A percentile compares a stretch with the other conserved stretches of the same genome.
Conservation (phyloP, 2,888 invertebrate species). For the Pristionchus exspectatus region DNA sequence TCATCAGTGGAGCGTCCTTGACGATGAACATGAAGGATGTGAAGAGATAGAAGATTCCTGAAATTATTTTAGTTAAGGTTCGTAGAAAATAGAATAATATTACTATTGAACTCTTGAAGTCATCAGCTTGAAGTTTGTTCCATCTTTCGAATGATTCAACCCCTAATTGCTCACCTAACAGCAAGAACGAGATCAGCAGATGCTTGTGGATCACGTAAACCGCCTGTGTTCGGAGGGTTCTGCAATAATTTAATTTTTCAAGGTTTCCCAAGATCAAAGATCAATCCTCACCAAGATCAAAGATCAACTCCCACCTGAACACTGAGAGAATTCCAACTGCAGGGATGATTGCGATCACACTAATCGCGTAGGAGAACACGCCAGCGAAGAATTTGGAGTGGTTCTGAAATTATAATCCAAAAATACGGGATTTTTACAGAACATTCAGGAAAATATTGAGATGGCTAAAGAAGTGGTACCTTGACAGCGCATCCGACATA, state of each 20-base stretch:
- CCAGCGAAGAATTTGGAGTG: conserved; percentile 62
- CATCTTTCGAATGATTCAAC: too few relatives aligned
- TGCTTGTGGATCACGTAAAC: conserved; percentile 76
- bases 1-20: conserved; percentile 63
- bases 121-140: too few relatives aligned
- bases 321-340: conserved; percentile 68
- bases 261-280: neutral
- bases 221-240: conserved; percentile 69
- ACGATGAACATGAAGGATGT: conserved; percentile 72
- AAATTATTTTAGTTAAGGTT: neutral
- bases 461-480: neutral
- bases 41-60: conserved; percentile 71
- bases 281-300: conserved; percentile 1
- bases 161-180: conserved; percentile 49
- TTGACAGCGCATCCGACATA: conserved; percentile 63
- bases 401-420: too few relatives aligned
- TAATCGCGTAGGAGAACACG: conserved; percentile 69
- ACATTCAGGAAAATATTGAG: too few relatives aligned
- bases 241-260: conserved; percentile 58
- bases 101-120: too few relatives aligned
- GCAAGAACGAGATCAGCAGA: conserved; percentile 74
- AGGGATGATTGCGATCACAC: conserved; percentile 72
- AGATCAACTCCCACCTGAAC: conserved; percentile 55
- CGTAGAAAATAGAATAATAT: too few relatives aligned
- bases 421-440: too few relatives aligned